A percentile compares a stretch with the other conserved stretches of the same genome.
Evolutionary conservation across 2,888 invertebrate genomes (phyloP).

Genomic region (Drosophila paramelanica): DNA sequence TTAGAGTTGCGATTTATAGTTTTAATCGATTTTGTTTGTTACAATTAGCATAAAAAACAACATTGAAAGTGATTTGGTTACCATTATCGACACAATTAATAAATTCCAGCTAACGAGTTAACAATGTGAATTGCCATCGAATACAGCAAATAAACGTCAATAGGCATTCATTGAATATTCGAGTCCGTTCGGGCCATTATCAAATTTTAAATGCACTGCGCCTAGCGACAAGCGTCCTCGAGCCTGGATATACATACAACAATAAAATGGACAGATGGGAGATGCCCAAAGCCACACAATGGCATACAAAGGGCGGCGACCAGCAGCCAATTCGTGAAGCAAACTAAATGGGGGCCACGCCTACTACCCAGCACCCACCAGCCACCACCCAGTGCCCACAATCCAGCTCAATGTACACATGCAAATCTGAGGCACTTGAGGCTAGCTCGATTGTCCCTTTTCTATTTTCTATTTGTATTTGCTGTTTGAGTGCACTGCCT

Average conservation of each 20-base stretch:
- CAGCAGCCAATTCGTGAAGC: conserved; percentile 51
- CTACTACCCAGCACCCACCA: conserved; percentile 1
- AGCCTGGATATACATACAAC: conserved; percentile 55
- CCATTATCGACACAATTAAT: conserved; percentile 46
- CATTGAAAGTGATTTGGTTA: no score
- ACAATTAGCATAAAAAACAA: no score
- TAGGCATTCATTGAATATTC: conserved; percentile 60
- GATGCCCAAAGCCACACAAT: conserved; percentile 14
- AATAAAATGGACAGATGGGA: conserved; percentile 28
- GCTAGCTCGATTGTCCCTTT: conserved; percentile 57
- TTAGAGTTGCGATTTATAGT: no score
- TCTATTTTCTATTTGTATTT: conserved; percentile 54
- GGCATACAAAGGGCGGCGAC: conserved; percentile 1
- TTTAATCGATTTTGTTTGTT: no score
- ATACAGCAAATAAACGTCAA: conserved; percentile 58
- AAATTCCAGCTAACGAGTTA: conserved; percentile 31
- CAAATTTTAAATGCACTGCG: conserved; percentile 63
- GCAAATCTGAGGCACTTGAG: conserved; percentile 69
- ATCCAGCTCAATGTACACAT: conserved; percentile 32
- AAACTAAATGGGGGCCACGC: conserved; percentile 41
- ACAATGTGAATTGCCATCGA: conserved; percentile 47
- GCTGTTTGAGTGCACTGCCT: conserved; percentile 52
- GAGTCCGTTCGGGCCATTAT: conserved; percentile 65
- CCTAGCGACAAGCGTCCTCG: conserved; percentile 58
- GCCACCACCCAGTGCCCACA: conserved; percentile 1